Conservation (phyloP, 2,797 vertebrate species). For the Paratrypauchen microcephalus region DNA sequence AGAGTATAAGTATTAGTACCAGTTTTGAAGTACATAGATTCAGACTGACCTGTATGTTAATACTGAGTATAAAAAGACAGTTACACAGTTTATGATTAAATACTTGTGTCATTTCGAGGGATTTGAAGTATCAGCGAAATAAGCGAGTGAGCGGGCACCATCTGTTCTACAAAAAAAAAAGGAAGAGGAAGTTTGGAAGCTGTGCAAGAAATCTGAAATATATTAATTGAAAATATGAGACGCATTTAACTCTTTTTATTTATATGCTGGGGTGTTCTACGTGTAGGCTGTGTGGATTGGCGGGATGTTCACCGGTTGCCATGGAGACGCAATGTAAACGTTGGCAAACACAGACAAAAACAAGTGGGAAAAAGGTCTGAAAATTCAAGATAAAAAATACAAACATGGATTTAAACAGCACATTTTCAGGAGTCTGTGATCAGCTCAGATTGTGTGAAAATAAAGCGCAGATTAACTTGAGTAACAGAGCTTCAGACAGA, state of each 20-base stretch:
- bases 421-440: no score
- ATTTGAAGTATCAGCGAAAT: constrained; percentile 44
- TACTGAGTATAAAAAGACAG: background rate
- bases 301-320: no score
- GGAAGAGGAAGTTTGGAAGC: background rate
- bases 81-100: constrained; percentile 45
- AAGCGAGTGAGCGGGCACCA: constrained; percentile 46
- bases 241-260: background rate
- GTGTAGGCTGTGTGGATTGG: no score
- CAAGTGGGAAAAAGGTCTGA: no score
- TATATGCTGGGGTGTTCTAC: no score
- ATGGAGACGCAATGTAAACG: no score
- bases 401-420: no score
- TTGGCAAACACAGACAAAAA: no score
- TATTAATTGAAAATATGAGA: background rate
- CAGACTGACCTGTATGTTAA: constrained; percentile 32
- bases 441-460: no score
- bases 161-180: constrained; percentile 28
- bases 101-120: constrained; percentile 41
- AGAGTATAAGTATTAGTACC: background rate
- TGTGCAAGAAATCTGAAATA: background rate
- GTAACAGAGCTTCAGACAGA: no score
- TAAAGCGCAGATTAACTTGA: no score
- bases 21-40: background rate
- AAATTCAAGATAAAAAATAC: no score